A percentile compares a stretch with the other conserved stretches of the same genome.
Evolutionary conservation across 2,797 vertebrate species (phyloP).

Genomic region (Limnodromus scolopaceus): DNA sequence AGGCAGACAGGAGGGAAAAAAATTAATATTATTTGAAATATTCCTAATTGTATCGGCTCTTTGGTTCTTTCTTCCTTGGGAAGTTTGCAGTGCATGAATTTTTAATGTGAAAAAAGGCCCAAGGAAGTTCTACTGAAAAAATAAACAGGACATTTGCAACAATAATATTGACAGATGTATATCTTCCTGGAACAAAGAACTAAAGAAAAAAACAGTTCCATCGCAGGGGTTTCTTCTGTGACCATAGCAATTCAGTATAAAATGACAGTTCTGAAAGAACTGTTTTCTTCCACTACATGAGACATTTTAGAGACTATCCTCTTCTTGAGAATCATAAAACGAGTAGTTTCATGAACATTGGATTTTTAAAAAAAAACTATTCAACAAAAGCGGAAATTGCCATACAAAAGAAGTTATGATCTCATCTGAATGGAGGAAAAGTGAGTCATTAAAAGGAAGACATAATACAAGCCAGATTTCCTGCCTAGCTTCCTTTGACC

Average conservation of each 20-base stretch:
- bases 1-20: neutral
- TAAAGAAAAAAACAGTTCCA: neutral
- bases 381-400: neutral
- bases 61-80: neutral
- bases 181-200: slow-evolving; percentile 11
- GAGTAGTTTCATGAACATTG: neutral
- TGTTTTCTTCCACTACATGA: neutral
- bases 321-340: neutral
- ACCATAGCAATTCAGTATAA: neutral
- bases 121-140: neutral
- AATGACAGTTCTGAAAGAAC: neutral
- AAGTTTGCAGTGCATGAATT: neutral
- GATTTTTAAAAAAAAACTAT: slow-evolving; percentile 4
- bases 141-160: neutral
- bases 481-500: slow-evolving; percentile 21
- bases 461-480: slow-evolving; percentile 29
- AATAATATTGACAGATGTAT: neutral
- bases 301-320: neutral
- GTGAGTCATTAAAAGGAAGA: slow-evolving; percentile 39
- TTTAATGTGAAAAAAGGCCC: neutral
- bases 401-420: slow-evolving; percentile 6
- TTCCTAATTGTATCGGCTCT: neutral
- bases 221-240: neutral
- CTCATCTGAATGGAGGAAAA: slow-evolving; percentile 19
- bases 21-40: neutral